Conservation (phyloP, 2,797 vertebrate genomes). For the Morus bassanus region DNA sequence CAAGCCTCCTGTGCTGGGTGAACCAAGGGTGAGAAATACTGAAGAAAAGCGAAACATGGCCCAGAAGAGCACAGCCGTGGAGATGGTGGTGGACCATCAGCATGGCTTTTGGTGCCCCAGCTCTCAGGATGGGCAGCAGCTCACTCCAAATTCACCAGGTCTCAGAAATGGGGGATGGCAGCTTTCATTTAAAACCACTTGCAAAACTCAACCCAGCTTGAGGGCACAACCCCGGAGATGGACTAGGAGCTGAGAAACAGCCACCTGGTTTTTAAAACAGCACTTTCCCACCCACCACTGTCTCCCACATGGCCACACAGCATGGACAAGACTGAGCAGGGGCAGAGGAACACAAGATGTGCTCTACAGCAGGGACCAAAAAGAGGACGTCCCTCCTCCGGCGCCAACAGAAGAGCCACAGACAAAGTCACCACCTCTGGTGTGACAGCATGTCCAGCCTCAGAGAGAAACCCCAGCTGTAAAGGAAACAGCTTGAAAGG, state of each 20-base stretch:
- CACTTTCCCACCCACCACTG: neutral
- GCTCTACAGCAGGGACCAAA: neutral
- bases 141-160: neutral
- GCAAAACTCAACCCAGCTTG: neutral
- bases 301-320: neutral
- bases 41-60: neutral
- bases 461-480: conserved; percentile 8
- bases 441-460: neutral
- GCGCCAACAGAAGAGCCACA: neutral
- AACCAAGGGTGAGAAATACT: neutral
- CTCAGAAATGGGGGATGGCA: neutral
- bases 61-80: neutral
- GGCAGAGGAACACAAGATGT: neutral
- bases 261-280: neutral
- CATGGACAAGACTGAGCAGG: neutral
- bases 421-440: neutral
- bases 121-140: neutral
- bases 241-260: neutral
- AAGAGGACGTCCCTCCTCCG: neutral
- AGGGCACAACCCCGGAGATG: neutral
- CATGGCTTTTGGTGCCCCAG: neutral
- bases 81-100: neutral
- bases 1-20: neutral
- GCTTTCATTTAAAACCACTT: neutral
- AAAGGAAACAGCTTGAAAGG: neutral